Conservation (phyloP, 2,797 vertebrate species). For the Brachymystax lenok region DNA sequence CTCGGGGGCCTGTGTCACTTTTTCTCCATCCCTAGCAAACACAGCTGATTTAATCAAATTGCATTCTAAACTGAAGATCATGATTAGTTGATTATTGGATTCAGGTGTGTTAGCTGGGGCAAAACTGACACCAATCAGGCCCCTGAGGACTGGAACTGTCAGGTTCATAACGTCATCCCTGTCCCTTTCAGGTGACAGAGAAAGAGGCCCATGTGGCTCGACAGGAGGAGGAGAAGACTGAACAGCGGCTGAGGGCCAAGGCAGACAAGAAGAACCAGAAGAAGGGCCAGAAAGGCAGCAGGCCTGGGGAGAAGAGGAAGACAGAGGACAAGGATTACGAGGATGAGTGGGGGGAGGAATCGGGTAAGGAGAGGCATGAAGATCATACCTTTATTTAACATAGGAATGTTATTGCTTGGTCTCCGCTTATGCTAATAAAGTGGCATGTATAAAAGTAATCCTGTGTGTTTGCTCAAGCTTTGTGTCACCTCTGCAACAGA, state of each 20-base stretch:
- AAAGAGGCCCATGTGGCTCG: constrained; percentile 85
- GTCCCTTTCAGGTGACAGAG: constrained; percentile 80
- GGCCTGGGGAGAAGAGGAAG: constrained; percentile 81
- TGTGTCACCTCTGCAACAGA: constrained; percentile 48
- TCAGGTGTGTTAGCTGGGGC: too few relatives aligned
- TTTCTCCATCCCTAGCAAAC: too few relatives aligned
- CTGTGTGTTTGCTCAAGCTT: not conserved
- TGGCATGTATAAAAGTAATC: not conserved
- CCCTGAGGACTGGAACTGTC: too few relatives aligned
- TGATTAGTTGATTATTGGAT: too few relatives aligned
- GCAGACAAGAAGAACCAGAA: constrained; percentile 87
- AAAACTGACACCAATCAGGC: too few relatives aligned
- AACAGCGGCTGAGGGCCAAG: constrained; percentile 82
- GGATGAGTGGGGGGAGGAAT: constrained; percentile 67
- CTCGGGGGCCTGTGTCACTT: too few relatives aligned
- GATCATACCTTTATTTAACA: not conserved
- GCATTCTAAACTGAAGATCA: too few relatives aligned
- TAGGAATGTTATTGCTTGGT: not conserved
- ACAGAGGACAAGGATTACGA: constrained; percentile 66
- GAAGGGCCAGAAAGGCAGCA: constrained; percentile 77
- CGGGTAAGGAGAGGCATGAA: constrained; percentile 49
- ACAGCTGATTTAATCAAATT: too few relatives aligned
- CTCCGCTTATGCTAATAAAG: not conserved
- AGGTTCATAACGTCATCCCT: not conserved
- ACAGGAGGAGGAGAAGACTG: constrained; percentile 83